phyloP scores from a whole-genome alignment of 2,113 vertebrate species.

The Eulemur macaco region DNA sequence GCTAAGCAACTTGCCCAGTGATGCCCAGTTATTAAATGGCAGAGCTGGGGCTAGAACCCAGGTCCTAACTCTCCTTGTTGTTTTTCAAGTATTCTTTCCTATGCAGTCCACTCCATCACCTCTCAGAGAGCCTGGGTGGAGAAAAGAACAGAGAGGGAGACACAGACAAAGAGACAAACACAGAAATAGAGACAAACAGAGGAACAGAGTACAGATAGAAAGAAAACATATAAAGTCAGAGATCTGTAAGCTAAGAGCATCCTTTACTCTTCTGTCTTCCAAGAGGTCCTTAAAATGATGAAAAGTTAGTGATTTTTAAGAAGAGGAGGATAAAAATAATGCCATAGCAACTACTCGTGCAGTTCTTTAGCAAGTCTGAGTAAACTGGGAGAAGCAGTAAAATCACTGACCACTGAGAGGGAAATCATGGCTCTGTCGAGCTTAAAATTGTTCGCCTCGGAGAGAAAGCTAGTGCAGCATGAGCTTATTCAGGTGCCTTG shows the following conservation, averaged over 20 bases:
- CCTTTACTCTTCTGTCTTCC: not conserved
- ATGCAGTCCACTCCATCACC: fast-evolving
- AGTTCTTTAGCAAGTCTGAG: constrained; percentile 27
- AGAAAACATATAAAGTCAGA: not conserved
- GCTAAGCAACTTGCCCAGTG: not conserved
- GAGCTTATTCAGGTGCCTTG: constrained; percentile 15
- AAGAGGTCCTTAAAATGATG: constrained; percentile 35
- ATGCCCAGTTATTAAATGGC: not conserved
- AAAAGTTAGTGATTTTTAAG: constrained; percentile 40
- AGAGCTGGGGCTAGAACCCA: not conserved
- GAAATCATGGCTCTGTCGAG: not conserved
- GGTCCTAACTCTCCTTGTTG: not conserved
- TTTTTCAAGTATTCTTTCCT: not conserved
- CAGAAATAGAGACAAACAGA: not conserved
- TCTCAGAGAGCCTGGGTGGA: not conserved
- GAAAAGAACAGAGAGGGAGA: not conserved
- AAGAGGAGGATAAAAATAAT: not conserved
- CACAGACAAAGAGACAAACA: not conserved
- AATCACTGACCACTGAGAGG: not conserved
- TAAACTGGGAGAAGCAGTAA: not conserved
- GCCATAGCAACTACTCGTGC: not conserved
- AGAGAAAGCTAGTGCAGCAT: not conserved
- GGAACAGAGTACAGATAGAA: not conserved
- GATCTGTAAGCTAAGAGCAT: not conserved
- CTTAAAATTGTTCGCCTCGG: not conserved